phyloP scores from a whole-genome alignment of 2,888 invertebrate species.

The Drosophila affinis region DNA sequence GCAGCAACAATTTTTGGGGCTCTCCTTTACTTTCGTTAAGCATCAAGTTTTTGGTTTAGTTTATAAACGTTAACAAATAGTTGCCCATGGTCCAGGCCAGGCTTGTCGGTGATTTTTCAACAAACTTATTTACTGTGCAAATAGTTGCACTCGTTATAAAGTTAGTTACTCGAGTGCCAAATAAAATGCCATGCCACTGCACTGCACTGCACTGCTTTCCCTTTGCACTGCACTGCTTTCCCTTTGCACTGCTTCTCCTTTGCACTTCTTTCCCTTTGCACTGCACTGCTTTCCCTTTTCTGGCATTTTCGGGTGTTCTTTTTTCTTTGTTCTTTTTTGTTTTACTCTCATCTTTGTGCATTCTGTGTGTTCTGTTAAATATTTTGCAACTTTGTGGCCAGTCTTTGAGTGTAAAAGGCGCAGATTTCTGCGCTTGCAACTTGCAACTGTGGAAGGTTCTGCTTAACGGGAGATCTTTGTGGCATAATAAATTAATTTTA shows the following conservation, averaged over 20 bases:
- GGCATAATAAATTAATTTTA: neutral
- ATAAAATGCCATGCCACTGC: slow-evolving; percentile 42
- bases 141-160: slow-evolving; percentile 59
- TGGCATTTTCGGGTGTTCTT: slow-evolving; percentile 5
- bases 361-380: slow-evolving; percentile 36
- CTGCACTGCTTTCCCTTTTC: slow-evolving; percentile 8
- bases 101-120: slow-evolving; percentile 55
- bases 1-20: slow-evolving; percentile 54
- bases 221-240: slow-evolving; percentile 2
- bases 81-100: slow-evolving; percentile 43
- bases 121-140: slow-evolving; percentile 70
- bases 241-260: slow-evolving; percentile 1
- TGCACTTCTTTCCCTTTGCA: neutral
- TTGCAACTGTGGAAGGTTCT: neutral
- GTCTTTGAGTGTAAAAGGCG: slow-evolving; percentile 37
- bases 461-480: neutral
- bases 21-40: slow-evolving; percentile 58
- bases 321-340: neutral
- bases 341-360: slow-evolving; percentile 21
- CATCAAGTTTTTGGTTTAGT: slow-evolving; percentile 65
- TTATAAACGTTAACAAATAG: slow-evolving; percentile 68
- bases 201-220: slow-evolving; percentile 38
- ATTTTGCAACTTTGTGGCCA: slow-evolving; percentile 39
- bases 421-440: slow-evolving; percentile 2
- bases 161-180: slow-evolving; percentile 54